A percentile compares a stretch with the other conserved stretches of the same genome.
Conservation (phyloP, 2,888 invertebrate genomes). For the Rhorus exstirpatorius region DNA sequence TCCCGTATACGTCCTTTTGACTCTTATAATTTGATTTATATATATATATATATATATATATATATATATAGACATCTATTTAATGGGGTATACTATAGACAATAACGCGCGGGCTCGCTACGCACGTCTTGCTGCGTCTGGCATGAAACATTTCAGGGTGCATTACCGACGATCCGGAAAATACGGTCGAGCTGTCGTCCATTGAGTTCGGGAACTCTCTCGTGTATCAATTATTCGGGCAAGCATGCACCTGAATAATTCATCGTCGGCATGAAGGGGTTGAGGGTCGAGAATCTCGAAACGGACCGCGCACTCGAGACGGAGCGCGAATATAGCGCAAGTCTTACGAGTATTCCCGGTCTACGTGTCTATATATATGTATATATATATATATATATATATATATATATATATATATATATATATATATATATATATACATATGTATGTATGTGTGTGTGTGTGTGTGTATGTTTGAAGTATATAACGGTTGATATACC, state of each 20-base stretch:
- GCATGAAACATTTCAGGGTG: slow-evolving; percentile 70
- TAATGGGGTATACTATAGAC: slow-evolving; percentile 40
- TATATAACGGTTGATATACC: slow-evolving; percentile 58
- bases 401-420: not conserved
- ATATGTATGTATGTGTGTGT: too few relatives aligned
- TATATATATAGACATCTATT: too few relatives aligned
- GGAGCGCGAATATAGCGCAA: slow-evolving; percentile 19
- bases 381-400: slow-evolving; percentile 2
- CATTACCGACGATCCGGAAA: slow-evolving; percentile 73
- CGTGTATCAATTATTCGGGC: slow-evolving; percentile 81
- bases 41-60: not conserved
- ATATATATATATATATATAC: not conserved
- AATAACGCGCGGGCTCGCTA: slow-evolving; percentile 50
- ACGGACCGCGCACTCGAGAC: slow-evolving; percentile 52
- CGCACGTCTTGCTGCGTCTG: slow-evolving; percentile 68
- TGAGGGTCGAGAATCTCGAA: slow-evolving; percentile 48
- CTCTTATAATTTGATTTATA: not conserved
- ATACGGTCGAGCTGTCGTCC: slow-evolving; percentile 71
- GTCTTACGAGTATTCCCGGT: slow-evolving; percentile 37
- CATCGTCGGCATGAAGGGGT: slow-evolving; percentile 67
- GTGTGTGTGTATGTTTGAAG: slow-evolving; percentile 18
- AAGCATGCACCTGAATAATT: slow-evolving; percentile 80
- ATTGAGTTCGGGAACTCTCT: slow-evolving; percentile 68
- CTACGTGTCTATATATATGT: not conserved
- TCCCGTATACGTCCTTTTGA: not conserved